A percentile compares a stretch with the other conserved stretches of the same genome.
These are phyloP conservation scores for Enteromius fasciolatus DNA, from an alignment of 2,797 vertebrate genomes.

Conservation along the genomic window DNA sequence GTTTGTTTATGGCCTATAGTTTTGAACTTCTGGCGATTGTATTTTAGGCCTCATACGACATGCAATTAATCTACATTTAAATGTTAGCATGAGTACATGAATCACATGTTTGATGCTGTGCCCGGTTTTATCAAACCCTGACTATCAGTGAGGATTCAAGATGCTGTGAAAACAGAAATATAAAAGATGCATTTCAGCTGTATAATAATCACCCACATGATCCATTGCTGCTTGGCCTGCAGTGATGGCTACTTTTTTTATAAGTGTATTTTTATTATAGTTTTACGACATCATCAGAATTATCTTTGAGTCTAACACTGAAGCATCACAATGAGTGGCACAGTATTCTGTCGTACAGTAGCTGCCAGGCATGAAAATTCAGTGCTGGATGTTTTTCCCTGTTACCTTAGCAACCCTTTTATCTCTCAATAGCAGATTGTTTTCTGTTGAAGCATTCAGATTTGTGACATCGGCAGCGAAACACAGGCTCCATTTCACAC, in stretches of 20 bases:
- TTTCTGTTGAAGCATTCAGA: slow-evolving; percentile 61
- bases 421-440: slow-evolving; percentile 61
- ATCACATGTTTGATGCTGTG: neutral
- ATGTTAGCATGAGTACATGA: neutral
- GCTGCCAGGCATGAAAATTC: slow-evolving; percentile 51
- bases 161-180: neutral
- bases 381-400: slow-evolving; percentile 51
- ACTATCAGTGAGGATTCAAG: neutral
- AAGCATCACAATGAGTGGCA: slow-evolving; percentile 17
- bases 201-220: neutral
- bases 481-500: slow-evolving; percentile 25
- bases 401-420: slow-evolving; percentile 70
- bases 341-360: slow-evolving; percentile 27
- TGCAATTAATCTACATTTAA: neutral
- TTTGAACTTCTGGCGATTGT: neutral
- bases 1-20: neutral
- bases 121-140: neutral
- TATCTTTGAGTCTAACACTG: neutral
- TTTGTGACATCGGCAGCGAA: slow-evolving; percentile 51
- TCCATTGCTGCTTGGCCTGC: neutral
- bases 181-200: neutral
- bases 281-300: neutral
- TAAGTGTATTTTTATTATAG: neutral
- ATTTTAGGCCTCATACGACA: neutral
- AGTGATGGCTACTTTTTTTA: neutral